These are phyloP conservation scores for Abrostola triplasia DNA, from an alignment of 2,888 invertebrate species.

Conservation along the genomic window DNA sequence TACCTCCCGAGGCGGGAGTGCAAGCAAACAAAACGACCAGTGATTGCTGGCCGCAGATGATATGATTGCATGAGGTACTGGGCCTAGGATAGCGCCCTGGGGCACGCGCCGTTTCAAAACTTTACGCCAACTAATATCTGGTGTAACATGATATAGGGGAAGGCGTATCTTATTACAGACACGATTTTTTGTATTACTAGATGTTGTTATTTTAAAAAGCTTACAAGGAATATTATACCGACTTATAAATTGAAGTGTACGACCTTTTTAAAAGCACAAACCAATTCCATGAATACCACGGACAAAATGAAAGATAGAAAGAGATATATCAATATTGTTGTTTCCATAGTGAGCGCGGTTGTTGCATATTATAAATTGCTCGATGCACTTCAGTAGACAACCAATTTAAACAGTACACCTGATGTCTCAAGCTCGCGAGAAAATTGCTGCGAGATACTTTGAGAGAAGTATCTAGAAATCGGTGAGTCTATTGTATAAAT, in stretches of 20 bases:
- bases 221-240: not conserved
- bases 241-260: not conserved
- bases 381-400: slow-evolving; percentile 17
- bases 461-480: slow-evolving; percentile 47
- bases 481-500: slow-evolving; percentile 52
- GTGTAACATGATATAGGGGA: slow-evolving; percentile 43
- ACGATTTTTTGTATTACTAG: slow-evolving; percentile 10
- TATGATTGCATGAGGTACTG: slow-evolving; percentile 69
- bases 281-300: not conserved
- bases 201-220: slow-evolving; percentile 6
- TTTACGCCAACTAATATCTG: slow-evolving; percentile 62
- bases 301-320: not conserved
- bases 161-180: slow-evolving; percentile 26
- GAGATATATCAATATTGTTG: not conserved
- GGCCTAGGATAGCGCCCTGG: slow-evolving; percentile 70
- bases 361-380: slow-evolving; percentile 5
- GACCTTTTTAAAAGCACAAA: not conserved
- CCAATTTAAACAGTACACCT: slow-evolving; percentile 20
- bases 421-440: slow-evolving; percentile 46
- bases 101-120: slow-evolving; percentile 66
- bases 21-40: slow-evolving; percentile 79
- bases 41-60: slow-evolving; percentile 75
- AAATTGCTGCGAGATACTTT: slow-evolving; percentile 55
- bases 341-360: not conserved
- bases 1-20: slow-evolving; percentile 66